Evolutionary conservation across 2,888 invertebrate species (phyloP).

Genomic region (Drosophila prolongata): DNA sequence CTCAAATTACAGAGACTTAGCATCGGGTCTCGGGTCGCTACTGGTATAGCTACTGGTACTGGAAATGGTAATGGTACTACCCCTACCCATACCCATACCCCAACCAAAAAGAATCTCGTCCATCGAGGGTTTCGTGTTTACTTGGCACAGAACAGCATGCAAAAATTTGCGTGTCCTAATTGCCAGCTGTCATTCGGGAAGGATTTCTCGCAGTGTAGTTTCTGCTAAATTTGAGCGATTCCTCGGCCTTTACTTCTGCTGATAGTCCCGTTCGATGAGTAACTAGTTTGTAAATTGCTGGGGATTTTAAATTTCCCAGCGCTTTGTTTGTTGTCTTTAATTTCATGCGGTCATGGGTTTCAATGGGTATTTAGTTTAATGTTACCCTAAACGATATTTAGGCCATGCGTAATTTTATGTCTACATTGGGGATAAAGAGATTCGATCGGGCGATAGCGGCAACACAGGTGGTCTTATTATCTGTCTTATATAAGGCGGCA

Average conservation of each 20-base stretch:
- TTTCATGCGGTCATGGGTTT: constrained; percentile 64
- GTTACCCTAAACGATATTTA: constrained; percentile 55
- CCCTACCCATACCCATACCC: constrained; percentile 22
- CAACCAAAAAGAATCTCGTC: not conserved
- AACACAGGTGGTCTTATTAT: constrained; percentile 54
- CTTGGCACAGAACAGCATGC: constrained; percentile 55
- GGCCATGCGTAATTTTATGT: constrained; percentile 40
- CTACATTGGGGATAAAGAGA: constrained; percentile 38
- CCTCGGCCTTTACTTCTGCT: not conserved
- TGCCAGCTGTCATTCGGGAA: constrained; percentile 60
- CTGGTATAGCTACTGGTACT: constrained; percentile 20
- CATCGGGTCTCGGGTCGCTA: constrained; percentile 27
- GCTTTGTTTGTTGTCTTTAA: constrained; percentile 57
- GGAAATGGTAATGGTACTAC: constrained; percentile 22
- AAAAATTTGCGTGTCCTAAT: constrained; percentile 67
- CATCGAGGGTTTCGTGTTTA: constrained; percentile 41
- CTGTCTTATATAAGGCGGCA: constrained; percentile 2
- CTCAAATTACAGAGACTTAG: constrained; percentile 66
- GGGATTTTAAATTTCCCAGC: constrained; percentile 24
- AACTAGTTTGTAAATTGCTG: constrained; percentile 51
- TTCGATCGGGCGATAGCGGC: constrained; percentile 34
- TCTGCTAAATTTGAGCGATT: constrained; percentile 65
- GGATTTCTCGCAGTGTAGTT: constrained; percentile 47
- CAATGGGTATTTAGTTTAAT: constrained; percentile 45
- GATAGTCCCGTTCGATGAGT: constrained; percentile 23